Conservation (phyloP, 1,140 invertebrate genomes). For the Laodelphax striatellus region DNA sequence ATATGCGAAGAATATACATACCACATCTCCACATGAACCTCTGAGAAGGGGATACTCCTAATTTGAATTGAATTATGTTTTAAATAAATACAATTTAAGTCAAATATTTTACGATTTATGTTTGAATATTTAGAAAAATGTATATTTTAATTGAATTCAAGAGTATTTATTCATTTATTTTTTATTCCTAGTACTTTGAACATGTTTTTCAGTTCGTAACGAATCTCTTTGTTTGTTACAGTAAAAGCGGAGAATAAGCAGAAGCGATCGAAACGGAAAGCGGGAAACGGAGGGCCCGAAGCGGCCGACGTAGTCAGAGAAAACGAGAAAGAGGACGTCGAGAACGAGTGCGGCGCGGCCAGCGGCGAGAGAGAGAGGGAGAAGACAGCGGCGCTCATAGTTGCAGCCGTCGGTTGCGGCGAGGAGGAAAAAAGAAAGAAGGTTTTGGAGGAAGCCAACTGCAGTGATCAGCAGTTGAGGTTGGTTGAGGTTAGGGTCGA, state of each 20-base stretch:
- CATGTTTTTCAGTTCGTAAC: no score
- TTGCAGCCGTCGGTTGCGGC: background rate
- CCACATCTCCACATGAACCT: no score
- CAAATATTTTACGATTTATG: no score
- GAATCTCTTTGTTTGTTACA: constrained; percentile 21
- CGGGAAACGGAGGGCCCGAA: constrained; percentile 4
- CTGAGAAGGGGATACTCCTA: no score
- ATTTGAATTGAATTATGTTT: no score
- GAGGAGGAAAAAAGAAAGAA: constrained; percentile 24
- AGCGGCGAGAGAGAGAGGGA: constrained; percentile 23
- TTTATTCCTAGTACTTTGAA: no score
- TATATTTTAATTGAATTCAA: no score
- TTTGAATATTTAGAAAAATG: no score
- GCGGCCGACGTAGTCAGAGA: constrained; percentile 10
- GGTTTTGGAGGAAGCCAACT: constrained; percentile 34
- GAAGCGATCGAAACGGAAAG: constrained; percentile 9
- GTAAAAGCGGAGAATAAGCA: constrained; percentile 12
- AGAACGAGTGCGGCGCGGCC: constrained; percentile 32
- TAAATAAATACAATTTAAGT: no score
- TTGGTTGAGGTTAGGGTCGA: constrained; percentile 19
- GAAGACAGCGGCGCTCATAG: background rate
- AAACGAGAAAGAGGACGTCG: constrained; percentile 33
- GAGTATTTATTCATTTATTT: no score
- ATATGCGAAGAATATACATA: no score
- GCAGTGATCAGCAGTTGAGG: constrained; percentile 27